Evolutionary conservation across 2,113 vertebrate genomes (phyloP).

Genomic region (Leucoraja erinaceus): DNA sequence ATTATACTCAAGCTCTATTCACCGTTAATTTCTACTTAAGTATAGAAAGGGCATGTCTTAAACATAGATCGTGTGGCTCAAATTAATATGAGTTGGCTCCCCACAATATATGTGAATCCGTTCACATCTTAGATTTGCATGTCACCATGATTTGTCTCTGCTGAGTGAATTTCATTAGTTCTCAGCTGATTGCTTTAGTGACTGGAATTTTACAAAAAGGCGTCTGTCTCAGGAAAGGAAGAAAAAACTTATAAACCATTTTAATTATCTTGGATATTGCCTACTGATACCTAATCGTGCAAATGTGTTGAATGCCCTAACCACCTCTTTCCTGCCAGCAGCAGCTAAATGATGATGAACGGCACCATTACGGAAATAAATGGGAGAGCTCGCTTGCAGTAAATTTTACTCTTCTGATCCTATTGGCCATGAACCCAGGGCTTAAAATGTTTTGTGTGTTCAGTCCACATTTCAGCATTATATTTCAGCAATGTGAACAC

Average conservation of each 20-base stretch:
- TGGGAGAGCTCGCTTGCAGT: not conserved
- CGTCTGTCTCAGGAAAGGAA: not conserved
- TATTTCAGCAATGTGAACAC: not conserved
- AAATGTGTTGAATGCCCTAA: constrained; percentile 13
- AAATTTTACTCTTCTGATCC: not conserved
- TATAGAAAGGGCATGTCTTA: not conserved
- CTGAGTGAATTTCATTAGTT: constrained; percentile 5
- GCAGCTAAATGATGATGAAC: not conserved
- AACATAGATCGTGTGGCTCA: not conserved
- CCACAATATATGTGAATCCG: not conserved
- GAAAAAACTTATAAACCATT: not conserved
- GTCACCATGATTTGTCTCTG: not conserved
- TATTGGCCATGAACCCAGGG: not conserved
- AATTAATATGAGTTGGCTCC: not conserved
- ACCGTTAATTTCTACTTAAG: not conserved
- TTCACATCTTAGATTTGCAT: not conserved
- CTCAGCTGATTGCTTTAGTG: not conserved
- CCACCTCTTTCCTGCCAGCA: not conserved
- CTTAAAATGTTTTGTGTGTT: not conserved
- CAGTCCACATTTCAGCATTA: not conserved
- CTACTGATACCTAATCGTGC: not conserved
- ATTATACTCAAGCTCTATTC: not conserved
- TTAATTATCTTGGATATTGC: constrained; percentile 26
- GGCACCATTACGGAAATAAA: not conserved
- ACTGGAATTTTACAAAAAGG: not conserved